Evolutionary conservation across 1,140 invertebrate species (phyloP).

Genomic region (Pemphigus obesinymphae): DNA sequence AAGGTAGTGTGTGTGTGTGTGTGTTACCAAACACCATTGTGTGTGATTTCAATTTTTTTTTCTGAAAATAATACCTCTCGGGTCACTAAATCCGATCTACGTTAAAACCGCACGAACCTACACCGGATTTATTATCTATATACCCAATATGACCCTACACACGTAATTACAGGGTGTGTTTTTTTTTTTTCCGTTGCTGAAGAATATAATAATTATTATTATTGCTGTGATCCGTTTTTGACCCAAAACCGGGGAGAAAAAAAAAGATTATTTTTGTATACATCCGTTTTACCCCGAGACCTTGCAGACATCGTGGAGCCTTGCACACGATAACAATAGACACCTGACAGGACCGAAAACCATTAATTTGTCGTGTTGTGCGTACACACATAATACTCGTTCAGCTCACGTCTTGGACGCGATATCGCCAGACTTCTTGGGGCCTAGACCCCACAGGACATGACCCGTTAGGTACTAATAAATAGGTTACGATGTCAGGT

Average conservation of each 20-base stretch:
- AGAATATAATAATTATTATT: constrained; percentile 8
- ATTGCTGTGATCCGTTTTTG: not conserved
- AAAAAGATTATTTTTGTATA: constrained; percentile 7
- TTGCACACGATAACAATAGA: not conserved
- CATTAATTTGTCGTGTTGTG: constrained; percentile 10
- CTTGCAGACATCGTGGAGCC: constrained; percentile 20
- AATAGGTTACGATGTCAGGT: constrained; percentile 10
- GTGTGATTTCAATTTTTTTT: not conserved
- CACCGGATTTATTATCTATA: constrained; percentile 6
- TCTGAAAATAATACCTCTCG: constrained; percentile 6
- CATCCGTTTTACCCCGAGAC: not conserved
- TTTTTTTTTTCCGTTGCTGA: not conserved
- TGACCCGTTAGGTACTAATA: not conserved
- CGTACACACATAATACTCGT: not conserved
- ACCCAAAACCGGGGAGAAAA: not conserved
- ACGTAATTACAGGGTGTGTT: constrained; percentile 4
- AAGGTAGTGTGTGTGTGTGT: not conserved
- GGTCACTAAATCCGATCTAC: constrained; percentile 25
- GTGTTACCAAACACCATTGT: not conserved
- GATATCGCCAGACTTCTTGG: constrained; percentile 27
- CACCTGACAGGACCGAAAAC: constrained; percentile 16
- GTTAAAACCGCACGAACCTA: constrained; percentile 37
- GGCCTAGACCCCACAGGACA: not conserved
- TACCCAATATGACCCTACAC: not conserved
- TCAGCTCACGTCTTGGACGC: not conserved